These are phyloP conservation scores for Pristionchus maxplancki DNA, from an alignment of 2,888 invertebrate species.

Conservation along the genomic window DNA sequence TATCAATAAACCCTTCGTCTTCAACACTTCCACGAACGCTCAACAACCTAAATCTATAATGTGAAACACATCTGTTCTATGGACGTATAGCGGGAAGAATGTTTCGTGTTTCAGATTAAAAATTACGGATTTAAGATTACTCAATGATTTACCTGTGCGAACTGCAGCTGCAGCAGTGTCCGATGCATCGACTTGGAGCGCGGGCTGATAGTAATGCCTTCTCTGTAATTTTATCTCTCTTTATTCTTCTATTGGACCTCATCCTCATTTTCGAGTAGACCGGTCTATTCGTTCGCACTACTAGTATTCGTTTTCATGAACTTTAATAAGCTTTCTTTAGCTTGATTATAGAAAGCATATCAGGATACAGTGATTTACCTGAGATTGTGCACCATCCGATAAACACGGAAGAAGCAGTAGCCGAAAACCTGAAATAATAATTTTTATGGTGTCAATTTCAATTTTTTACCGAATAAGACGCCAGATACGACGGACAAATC, in stretches of 20 bases:
- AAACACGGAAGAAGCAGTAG: background rate
- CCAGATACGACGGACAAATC: background rate
- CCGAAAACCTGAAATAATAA: background rate
- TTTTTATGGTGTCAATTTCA: background rate
- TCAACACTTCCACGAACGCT: too few species aligned
- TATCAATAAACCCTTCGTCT: background rate
- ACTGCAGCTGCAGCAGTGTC: background rate
- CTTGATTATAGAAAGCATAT: too few species aligned
- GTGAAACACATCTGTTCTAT: background rate
- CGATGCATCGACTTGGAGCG: background rate
- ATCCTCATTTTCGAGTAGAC: too few species aligned
- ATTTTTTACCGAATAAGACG: background rate
- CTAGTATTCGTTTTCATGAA: too few species aligned
- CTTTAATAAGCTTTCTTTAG: too few species aligned
- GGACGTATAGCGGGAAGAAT: too few species aligned
- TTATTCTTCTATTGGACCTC: too few species aligned
- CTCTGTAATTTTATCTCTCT: background rate
- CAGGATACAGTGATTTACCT: too few species aligned
- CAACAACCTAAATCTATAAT: background rate
- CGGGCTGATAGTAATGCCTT: background rate
- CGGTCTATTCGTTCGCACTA: too few species aligned
- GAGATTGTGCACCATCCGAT: background rate
- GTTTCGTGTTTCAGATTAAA: too few species aligned
- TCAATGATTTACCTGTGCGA: constrained; percentile 13
- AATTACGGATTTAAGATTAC: too few species aligned